Evolutionary conservation across 2,797 vertebrate species (phyloP).

Genomic region (Sebastes matsubarae): DNA sequence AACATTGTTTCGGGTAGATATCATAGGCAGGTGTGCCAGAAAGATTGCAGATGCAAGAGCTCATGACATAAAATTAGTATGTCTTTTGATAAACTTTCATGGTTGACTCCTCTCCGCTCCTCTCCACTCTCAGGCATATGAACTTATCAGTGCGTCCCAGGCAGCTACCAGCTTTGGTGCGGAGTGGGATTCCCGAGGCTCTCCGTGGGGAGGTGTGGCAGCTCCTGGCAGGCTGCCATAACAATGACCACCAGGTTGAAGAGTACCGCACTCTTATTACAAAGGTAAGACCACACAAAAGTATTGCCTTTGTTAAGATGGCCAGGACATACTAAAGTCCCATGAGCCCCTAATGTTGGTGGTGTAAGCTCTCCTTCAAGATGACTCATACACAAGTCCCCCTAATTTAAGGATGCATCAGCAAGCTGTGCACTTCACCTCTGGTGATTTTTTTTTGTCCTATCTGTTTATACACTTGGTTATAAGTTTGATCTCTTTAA

Average conservation of each 20-base stretch:
- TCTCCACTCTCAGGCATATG: conserved; percentile 86
- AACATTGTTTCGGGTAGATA: not conserved
- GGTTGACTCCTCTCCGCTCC: not conserved
- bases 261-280: conserved; percentile 98
- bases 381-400: not conserved
- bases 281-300: conserved; percentile 84
- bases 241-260: conserved; percentile 97
- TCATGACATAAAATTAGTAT: not conserved
- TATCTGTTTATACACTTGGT: not conserved
- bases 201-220: conserved; percentile 98
- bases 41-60: not conserved
- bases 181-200: conserved; percentile 96
- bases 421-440: not conserved
- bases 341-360: not conserved
- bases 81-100: not conserved
- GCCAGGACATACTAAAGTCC: not conserved
- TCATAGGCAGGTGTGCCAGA: not conserved
- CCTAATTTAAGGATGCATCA: not conserved
- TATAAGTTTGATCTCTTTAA: not conserved
- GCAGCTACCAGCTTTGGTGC: conserved; percentile 90
- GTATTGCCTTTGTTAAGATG: not conserved
- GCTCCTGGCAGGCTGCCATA: conserved; percentile 96
- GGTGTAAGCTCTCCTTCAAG: not conserved
- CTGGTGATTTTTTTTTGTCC: not conserved
- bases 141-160: conserved; percentile 95